These are phyloP conservation scores for Pecten maximus DNA, from an alignment of 2,888 invertebrate genomes.

Conservation along the genomic window DNA sequence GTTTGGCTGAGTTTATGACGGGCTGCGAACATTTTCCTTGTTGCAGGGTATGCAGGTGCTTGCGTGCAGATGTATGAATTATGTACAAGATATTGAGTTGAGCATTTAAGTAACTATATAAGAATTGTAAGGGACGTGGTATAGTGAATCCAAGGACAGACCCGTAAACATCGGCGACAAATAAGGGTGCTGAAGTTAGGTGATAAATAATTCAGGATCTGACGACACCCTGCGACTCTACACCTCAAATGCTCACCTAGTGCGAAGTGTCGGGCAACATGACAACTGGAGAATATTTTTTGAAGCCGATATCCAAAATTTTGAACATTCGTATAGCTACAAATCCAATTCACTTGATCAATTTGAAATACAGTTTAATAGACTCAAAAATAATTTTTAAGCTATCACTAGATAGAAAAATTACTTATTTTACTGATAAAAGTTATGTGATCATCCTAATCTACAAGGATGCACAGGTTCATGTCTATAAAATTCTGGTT, in stretches of 20 bases:
- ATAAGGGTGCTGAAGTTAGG: not conserved
- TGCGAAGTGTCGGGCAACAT: not conserved
- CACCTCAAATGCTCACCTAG: not conserved
- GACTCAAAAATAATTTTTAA: no score
- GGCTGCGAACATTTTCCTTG: not conserved
- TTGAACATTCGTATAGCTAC: no score
- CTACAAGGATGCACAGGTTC: no score
- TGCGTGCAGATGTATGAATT: not conserved
- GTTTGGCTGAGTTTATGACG: not conserved
- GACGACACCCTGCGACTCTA: not conserved
- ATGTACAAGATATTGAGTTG: not conserved
- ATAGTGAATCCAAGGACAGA: not conserved
- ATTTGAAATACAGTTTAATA: no score
- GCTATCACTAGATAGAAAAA: no score
- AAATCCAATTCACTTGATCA: no score
- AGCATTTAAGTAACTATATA: constrained; percentile 10
- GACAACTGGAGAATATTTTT: no score
- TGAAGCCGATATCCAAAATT: no score
- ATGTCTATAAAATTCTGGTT: no score
- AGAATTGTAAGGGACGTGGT: not conserved
- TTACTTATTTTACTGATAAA: no score
- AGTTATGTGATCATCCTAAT: no score
- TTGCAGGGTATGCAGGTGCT: not conserved
- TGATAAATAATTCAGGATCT: not conserved
- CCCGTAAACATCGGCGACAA: not conserved